Percentiles rank a stretch among this genome's conserved stretches.
Evolutionary conservation across 2,113 vertebrate genomes (phyloP).

Genomic region (Brevimyrus niger): DNA sequence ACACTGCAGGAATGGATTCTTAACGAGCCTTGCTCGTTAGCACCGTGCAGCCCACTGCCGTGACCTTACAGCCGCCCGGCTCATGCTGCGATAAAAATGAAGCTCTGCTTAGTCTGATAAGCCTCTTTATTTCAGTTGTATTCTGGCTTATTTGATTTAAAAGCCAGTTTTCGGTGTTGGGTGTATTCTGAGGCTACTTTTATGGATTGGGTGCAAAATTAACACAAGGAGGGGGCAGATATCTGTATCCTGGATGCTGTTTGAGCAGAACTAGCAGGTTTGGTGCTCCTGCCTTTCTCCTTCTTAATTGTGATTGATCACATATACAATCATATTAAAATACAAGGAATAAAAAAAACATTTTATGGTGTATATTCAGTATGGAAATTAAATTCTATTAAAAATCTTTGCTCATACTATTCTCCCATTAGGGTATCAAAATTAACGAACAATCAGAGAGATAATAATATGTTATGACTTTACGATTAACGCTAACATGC

Average conservation of each 20-base stretch:
- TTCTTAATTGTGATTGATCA: not conserved
- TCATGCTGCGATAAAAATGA: not conserved
- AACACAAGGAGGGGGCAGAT: not conserved
- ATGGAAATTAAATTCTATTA: not conserved
- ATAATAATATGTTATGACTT: not conserved
- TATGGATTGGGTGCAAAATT: not conserved
- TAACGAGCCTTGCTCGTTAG: not conserved
- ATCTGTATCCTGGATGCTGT: not conserved
- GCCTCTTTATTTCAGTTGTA: not conserved
- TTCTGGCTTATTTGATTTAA: not conserved
- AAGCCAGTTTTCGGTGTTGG: not conserved
- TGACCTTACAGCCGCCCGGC: not conserved
- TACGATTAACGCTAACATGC: not conserved
- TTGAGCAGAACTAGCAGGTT: not conserved
- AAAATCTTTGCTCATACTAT: not conserved
- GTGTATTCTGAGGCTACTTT: not conserved
- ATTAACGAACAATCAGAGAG: not conserved
- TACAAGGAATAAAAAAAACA: not conserved
- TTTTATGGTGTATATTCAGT: not conserved
- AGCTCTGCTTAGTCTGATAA: not conserved
- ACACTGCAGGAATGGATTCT: slow-evolving; percentile 23
- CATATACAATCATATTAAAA: not conserved
- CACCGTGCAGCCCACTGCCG: not conserved
- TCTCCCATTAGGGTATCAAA: not conserved
- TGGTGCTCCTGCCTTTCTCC: not conserved